These are phyloP conservation scores for Acrocephalus scirpaceus DNA, from an alignment of 2,797 vertebrate species.

Conservation along the genomic window DNA sequence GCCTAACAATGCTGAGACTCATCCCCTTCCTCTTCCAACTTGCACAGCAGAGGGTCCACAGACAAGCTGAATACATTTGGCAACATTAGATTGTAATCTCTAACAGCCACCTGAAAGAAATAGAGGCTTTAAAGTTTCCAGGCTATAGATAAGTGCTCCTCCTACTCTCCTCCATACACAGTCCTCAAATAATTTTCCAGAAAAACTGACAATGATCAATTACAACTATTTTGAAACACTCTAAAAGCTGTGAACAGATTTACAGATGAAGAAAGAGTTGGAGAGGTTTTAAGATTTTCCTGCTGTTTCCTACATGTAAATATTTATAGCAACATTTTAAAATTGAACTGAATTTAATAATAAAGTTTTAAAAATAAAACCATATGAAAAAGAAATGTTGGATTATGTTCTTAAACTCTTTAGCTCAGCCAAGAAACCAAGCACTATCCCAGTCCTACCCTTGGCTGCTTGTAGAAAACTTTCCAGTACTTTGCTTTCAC, in stretches of 20 bases:
- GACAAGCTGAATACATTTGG: background rate
- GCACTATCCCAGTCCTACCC: background rate
- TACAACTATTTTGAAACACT: background rate
- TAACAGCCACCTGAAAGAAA: background rate
- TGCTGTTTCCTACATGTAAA: background rate
- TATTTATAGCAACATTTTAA: background rate
- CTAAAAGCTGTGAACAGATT: background rate
- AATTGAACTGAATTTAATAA: background rate
- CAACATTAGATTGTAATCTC: background rate
- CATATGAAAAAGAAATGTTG: background rate
- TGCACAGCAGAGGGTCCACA: background rate
- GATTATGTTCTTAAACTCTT: background rate
- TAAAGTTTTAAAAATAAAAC: background rate
- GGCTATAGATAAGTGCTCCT: background rate
- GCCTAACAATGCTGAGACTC: background rate
- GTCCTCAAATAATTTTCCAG: background rate
- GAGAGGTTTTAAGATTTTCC: background rate
- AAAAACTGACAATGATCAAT: background rate
- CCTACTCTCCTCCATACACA: background rate
- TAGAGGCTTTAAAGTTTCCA: background rate
- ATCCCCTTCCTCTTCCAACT: background rate
- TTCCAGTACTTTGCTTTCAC: background rate
- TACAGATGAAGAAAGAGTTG: background rate
- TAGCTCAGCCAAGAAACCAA: background rate
- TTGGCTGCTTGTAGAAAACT: background rate